Evolutionary conservation across 2,113 vertebrate species (phyloP).

Genomic region (Gobiocypris rarus): DNA sequence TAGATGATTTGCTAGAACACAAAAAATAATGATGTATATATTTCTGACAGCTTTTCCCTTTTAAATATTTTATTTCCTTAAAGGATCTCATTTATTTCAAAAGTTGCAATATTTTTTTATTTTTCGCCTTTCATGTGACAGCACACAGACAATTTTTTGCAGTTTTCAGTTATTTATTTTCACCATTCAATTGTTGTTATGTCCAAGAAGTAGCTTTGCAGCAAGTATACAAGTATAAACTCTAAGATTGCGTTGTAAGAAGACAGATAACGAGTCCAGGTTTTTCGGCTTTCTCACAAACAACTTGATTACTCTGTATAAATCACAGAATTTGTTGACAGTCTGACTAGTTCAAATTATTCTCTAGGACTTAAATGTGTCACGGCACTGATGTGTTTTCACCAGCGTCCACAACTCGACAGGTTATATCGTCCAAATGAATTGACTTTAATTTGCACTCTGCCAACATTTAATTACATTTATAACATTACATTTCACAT

Average conservation of each 20-base stretch:
- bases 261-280: constrained; percentile 13
- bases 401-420: not conserved
- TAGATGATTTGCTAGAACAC: not conserved
- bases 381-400: constrained; percentile 8
- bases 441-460: constrained; percentile 24
- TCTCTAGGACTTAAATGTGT: not conserved
- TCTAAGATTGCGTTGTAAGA: not conserved
- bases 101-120: not conserved
- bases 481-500: not conserved
- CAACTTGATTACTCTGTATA: not conserved
- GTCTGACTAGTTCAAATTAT: not conserved
- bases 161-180: constrained; percentile 16
- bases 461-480: not conserved
- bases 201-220: constrained; percentile 11
- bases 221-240: constrained; percentile 11
- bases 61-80: not conserved
- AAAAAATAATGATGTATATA: not conserved
- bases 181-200: not conserved
- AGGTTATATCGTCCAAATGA: not conserved
- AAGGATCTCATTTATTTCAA: not conserved
- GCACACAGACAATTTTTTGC: not conserved
- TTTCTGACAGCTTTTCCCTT: not conserved
- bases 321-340: constrained; percentile 13
- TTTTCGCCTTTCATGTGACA: not conserved
- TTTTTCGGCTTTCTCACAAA: not conserved